Percentiles rank a stretch among this genome's conserved stretches.
phyloP scores from a whole-genome alignment of 2,113 vertebrate genomes.

The Sakesphorus luctuosus region DNA sequence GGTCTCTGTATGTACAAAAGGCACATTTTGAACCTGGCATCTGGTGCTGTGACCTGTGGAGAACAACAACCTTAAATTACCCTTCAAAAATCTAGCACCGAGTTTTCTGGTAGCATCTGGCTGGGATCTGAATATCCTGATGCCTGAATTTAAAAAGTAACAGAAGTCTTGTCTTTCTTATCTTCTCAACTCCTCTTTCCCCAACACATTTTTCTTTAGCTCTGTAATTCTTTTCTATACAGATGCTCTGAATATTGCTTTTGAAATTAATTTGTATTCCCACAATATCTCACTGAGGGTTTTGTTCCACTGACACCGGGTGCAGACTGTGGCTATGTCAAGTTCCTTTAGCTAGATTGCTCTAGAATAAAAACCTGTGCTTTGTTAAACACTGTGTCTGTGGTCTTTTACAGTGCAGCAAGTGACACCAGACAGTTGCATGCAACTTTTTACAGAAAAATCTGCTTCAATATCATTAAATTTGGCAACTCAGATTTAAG shows the following conservation, averaged over 20 bases:
- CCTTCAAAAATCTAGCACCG: not conserved
- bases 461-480: not conserved
- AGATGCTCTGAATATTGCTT: not conserved
- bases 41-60: not conserved
- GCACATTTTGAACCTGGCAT: not conserved
- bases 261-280: not conserved
- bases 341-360: not conserved
- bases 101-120: not conserved
- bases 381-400: not conserved
- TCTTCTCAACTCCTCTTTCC: not conserved
- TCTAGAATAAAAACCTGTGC: not conserved
- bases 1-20: not conserved
- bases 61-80: not conserved
- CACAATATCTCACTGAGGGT: not conserved
- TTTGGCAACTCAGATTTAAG: not conserved
- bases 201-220: not conserved
- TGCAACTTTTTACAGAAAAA: not conserved
- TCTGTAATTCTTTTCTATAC: not conserved
- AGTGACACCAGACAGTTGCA: not conserved
- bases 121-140: not conserved
- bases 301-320: not conserved
- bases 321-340: not conserved
- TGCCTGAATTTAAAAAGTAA: not conserved
- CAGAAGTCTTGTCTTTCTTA: not conserved
- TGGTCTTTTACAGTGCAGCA: not conserved